A percentile compares a stretch with the other conserved stretches of the same genome.
These are phyloP conservation scores for Drosophila meridiana DNA, from an alignment of 2,888 invertebrate genomes.

Conservation along the genomic window DNA sequence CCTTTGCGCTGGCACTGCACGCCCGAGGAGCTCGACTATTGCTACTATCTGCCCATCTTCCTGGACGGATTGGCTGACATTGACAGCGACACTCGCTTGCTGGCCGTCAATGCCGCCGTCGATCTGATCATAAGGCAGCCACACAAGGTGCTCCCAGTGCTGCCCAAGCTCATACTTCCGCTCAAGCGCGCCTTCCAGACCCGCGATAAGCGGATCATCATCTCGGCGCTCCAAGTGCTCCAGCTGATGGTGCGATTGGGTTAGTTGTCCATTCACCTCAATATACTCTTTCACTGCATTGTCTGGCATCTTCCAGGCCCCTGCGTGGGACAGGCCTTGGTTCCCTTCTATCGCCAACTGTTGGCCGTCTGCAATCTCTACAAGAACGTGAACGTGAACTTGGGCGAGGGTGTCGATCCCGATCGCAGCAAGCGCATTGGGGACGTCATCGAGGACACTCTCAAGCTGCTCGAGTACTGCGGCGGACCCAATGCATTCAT, in stretches of 20 bases:
- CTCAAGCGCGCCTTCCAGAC: slow-evolving; percentile 96
- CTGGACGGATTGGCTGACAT: slow-evolving; percentile 95
- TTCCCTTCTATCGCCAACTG: slow-evolving; percentile 98
- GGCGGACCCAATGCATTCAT: slow-evolving; percentile 98
- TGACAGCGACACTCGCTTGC: slow-evolving; percentile 92
- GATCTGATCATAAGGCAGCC: slow-evolving; percentile 89
- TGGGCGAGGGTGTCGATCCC: slow-evolving; percentile 95
- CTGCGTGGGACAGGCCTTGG: slow-evolving; percentile 94
- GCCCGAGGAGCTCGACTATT: slow-evolving; percentile 90
- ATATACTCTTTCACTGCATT: neutral
- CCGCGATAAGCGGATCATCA: slow-evolving; percentile 91
- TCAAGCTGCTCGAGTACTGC: slow-evolving; percentile 94
- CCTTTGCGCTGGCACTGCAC: slow-evolving; percentile 82
- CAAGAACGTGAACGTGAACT: slow-evolving; percentile 88
- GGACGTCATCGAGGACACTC: slow-evolving; percentile 95
- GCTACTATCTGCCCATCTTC: slow-evolving; percentile 97
- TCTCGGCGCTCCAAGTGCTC: slow-evolving; percentile 92
- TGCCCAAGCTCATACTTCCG: slow-evolving; percentile 96
- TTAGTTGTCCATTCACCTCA: slow-evolving; percentile 72
- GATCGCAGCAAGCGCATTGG: slow-evolving; percentile 93
- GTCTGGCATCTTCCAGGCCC: slow-evolving; percentile 70
- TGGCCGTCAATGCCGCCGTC: slow-evolving; percentile 93
- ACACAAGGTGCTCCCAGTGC: slow-evolving; percentile 89
- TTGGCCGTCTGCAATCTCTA: slow-evolving; percentile 95
- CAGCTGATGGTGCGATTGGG: slow-evolving; percentile 94